phyloP scores from a whole-genome alignment of 2,888 invertebrate genomes.

The Drosophila melanosoma region DNA sequence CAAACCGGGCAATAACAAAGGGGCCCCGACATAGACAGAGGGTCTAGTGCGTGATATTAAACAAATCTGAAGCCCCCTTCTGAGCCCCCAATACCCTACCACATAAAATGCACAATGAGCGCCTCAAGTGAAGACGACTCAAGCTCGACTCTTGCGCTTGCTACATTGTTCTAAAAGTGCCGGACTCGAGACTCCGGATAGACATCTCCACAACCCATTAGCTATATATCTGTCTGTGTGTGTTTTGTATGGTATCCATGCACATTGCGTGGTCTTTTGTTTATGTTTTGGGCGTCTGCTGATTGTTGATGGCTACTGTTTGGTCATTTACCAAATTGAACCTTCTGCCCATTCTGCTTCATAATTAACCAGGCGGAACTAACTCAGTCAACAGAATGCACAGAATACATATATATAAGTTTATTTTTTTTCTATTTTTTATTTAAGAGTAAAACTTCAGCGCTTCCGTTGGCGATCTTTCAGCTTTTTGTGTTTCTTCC shows the following conservation, averaged over 20 bases:
- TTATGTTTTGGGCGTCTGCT: constrained; percentile 58
- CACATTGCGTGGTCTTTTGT: constrained; percentile 70
- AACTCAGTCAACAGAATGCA: constrained; percentile 34
- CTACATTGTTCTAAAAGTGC: constrained; percentile 61
- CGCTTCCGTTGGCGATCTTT: constrained; percentile 61
- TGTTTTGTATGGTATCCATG: constrained; percentile 5
- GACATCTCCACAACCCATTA: constrained; percentile 47
- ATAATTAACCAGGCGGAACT: constrained; percentile 66
- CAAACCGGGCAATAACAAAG: constrained; percentile 66
- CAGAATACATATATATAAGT: not conserved
- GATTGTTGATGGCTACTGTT: constrained; percentile 63
- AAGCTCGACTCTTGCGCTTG: constrained; percentile 45
- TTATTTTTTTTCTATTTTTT: constrained; percentile 11
- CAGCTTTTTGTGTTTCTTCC: constrained; percentile 29
- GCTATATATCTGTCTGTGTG: constrained; percentile 27
- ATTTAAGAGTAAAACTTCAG: constrained; percentile 50
- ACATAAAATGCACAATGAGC: constrained; percentile 70
- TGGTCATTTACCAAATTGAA: constrained; percentile 73
- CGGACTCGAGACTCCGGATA: constrained; percentile 33
- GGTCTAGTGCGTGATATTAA: constrained; percentile 70
- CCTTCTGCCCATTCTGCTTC: constrained; percentile 38
- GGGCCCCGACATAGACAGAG: constrained; percentile 48
- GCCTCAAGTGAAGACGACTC: constrained; percentile 64
- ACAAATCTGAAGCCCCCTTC: constrained; percentile 33
- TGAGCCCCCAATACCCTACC: not conserved